A percentile compares a stretch with the other conserved stretches of the same genome.
Evolutionary conservation across 2,113 vertebrate species (phyloP).

Genomic region (Ancistrus triradiatus): DNA sequence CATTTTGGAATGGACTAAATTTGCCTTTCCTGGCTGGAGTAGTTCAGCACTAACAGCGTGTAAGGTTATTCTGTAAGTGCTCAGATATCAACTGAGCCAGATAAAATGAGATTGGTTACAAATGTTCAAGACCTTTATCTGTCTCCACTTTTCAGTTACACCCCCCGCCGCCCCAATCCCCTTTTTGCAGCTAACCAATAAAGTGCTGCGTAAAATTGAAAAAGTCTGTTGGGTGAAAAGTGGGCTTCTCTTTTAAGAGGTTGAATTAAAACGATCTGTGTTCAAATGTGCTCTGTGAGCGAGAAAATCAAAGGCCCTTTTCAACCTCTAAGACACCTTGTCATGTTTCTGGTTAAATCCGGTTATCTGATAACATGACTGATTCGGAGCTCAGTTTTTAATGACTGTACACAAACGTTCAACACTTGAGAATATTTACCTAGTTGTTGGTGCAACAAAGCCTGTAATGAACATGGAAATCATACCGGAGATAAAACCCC

Average conservation of each 20-base stretch:
- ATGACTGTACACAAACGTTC: constrained; percentile 26
- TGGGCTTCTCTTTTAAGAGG: constrained; percentile 71
- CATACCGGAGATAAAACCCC: constrained; percentile 57
- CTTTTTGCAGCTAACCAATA: constrained; percentile 63
- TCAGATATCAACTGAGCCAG: constrained; percentile 59
- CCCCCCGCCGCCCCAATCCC: constrained; percentile 5
- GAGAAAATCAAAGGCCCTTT: constrained; percentile 7
- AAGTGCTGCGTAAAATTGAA: constrained; percentile 70
- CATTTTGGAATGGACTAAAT: neutral
- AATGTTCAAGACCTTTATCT: constrained; percentile 67
- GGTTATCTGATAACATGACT: constrained; percentile 12
- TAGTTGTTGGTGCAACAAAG: constrained; percentile 5
- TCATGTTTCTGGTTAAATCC: constrained; percentile 1
- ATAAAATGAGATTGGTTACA: constrained; percentile 70
- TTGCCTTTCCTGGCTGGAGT: neutral
- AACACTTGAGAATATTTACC: constrained; percentile 11
- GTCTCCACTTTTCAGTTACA: constrained; percentile 31
- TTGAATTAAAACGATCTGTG: constrained; percentile 72
- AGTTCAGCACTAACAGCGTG: neutral
- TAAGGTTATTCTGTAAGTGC: neutral
- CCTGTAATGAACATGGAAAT: constrained; percentile 63
- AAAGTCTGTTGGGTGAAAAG: constrained; percentile 69
- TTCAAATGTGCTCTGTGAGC: constrained; percentile 58
- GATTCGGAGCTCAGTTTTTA: constrained; percentile 8
- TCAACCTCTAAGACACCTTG: neutral